A percentile compares a stretch with the other conserved stretches of the same genome.
Conservation (phyloP, 2,888 invertebrate species). For the Panorpa germanica region DNA sequence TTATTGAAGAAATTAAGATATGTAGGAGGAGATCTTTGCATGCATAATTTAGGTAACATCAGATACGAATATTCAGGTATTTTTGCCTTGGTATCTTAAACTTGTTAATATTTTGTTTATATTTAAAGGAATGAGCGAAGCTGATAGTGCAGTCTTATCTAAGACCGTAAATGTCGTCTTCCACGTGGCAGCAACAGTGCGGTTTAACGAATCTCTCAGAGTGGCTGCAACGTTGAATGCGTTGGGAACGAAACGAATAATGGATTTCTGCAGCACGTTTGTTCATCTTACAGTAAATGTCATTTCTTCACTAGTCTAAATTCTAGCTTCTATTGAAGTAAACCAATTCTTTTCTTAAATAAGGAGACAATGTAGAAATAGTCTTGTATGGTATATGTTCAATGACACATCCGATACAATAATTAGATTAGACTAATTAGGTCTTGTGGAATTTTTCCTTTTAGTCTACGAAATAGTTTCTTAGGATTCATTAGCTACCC, state of each 20-base stretch:
- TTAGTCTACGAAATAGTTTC: background rate
- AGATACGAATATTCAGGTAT: too few relatives aligned
- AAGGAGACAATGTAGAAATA: too few relatives aligned
- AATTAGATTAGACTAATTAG: too few relatives aligned
- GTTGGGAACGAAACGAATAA: conserved; percentile 64
- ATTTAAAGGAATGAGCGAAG: conserved; percentile 32
- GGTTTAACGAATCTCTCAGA: conserved; percentile 81
- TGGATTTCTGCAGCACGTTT: conserved; percentile 71
- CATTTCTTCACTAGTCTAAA: background rate
- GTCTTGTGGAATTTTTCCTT: too few relatives aligned
- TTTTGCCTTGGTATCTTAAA: background rate
- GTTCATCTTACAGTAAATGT: conserved; percentile 40
- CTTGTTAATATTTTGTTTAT: background rate
- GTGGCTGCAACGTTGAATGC: conserved; percentile 80
- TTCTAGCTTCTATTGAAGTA: too few relatives aligned
- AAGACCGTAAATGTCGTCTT: conserved; percentile 68
- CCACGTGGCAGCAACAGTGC: conserved; percentile 91
- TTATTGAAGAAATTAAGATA: conserved; percentile 46
- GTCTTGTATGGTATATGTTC: too few relatives aligned
- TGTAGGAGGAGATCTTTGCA: conserved; percentile 57
- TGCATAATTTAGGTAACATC: conserved; percentile 34
- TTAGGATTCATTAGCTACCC: background rate
- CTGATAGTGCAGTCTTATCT: conserved; percentile 39
- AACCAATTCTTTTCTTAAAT: too few relatives aligned
- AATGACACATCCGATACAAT: too few relatives aligned